Conservation (phyloP, 2,113 vertebrate genomes). For the Zosterops hypoxanthus region DNA sequence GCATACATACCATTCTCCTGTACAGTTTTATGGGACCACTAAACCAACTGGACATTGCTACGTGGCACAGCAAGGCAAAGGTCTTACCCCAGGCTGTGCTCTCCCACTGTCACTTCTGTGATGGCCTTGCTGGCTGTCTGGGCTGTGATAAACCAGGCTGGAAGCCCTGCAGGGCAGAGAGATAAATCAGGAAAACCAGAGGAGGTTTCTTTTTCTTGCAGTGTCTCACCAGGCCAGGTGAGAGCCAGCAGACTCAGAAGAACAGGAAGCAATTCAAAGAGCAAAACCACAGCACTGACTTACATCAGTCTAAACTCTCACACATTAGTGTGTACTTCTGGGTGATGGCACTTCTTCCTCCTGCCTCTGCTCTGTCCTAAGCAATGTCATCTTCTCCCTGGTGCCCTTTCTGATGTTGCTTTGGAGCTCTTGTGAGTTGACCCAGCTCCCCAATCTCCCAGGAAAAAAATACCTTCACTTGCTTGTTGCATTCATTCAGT, state of each 20-base stretch:
- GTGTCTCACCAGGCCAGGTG: background rate
- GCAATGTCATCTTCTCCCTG: background rate
- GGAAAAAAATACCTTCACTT: background rate
- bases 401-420: background rate
- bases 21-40: background rate
- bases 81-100: background rate
- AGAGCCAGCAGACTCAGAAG: background rate
- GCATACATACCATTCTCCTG: rapidly evolving
- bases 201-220: background rate
- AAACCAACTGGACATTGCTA: background rate
- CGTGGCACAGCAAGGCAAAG: background rate
- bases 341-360: background rate
- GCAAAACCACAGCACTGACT: background rate
- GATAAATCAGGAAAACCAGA: background rate
- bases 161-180: background rate
- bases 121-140: background rate
- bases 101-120: background rate
- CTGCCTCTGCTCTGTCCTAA: background rate
- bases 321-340: background rate
- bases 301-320: background rate
- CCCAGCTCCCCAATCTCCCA: background rate
- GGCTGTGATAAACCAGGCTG: background rate
- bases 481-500: background rate
- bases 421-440: background rate
- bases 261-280: background rate